Conservation (phyloP, 2,888 invertebrate genomes). For the Phortica magna region DNA sequence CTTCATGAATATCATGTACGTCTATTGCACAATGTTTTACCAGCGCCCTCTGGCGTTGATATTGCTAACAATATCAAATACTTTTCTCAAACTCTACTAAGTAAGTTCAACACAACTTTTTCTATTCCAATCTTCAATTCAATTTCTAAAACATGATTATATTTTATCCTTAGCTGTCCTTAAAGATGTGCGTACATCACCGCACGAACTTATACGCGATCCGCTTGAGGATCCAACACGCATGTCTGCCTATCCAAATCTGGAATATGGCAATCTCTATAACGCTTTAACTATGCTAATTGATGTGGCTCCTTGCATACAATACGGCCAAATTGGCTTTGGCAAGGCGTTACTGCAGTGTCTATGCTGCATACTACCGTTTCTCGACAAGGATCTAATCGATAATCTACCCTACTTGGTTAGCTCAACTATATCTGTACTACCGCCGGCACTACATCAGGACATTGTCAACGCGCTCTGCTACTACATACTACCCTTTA, state of each 20-base stretch:
- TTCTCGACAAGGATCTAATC: conserved; percentile 96
- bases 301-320: conserved; percentile 95
- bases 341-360: conserved; percentile 96
- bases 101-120: conserved; percentile 84
- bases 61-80: conserved; percentile 98
- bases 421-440: conserved; percentile 94
- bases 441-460: conserved; percentile 94
- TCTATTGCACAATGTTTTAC: conserved; percentile 92
- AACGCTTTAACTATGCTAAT: conserved; percentile 89
- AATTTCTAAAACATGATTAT: background rate
- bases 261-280: conserved; percentile 97
- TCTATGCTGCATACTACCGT: conserved; percentile 95
- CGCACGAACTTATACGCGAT: conserved; percentile 92
- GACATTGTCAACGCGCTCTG: conserved; percentile 96
- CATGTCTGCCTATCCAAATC: conserved; percentile 95
- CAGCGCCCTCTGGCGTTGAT: conserved; percentile 95
- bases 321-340: conserved; percentile 91
- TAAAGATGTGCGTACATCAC: conserved; percentile 96
- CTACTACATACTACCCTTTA: conserved; percentile 97
- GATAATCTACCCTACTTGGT: conserved; percentile 97
- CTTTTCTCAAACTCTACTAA: conserved; percentile 96
- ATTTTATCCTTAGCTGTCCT: conserved; percentile 85
- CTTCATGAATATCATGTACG: conserved; percentile 97
- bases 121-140: background rate
- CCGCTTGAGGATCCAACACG: conserved; percentile 91